Conservation (phyloP, 2,888 invertebrate genomes). For the Autographa gamma region DNA sequence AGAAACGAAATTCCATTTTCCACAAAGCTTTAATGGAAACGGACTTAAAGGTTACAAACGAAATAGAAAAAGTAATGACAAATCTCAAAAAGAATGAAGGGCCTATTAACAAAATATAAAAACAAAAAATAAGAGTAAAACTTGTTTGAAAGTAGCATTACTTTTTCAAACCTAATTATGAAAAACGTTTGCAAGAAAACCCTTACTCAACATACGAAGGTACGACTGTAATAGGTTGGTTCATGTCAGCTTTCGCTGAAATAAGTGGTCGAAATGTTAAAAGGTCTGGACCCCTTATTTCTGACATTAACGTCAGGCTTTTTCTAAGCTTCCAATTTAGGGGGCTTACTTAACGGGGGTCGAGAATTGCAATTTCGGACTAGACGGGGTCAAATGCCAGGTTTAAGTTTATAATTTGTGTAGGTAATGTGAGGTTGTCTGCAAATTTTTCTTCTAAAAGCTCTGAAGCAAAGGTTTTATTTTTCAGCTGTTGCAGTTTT, state of each 20-base stretch:
- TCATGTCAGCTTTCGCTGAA: conserved; percentile 57
- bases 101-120: conserved; percentile 14
- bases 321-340: conserved; percentile 65
- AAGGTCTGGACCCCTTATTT: conserved; percentile 61
- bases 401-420: conserved; percentile 39
- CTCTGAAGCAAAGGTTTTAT: not conserved
- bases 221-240: conserved; percentile 37
- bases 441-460: not conserved
- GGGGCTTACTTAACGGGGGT: conserved; percentile 44
- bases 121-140: conserved; percentile 22
- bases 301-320: conserved; percentile 59
- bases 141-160: conserved; percentile 29
- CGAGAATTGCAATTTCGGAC: conserved; percentile 57
- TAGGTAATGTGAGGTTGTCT: not conserved
- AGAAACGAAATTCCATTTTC: not conserved
- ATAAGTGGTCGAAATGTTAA: conserved; percentile 52
- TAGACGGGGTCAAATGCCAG: conserved; percentile 37
- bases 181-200: conserved; percentile 31
- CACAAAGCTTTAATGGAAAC: not conserved
- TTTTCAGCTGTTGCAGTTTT: not conserved
- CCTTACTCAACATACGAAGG: conserved; percentile 23
- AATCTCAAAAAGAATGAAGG: conserved; percentile 11
- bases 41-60: not conserved
- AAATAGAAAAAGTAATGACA: conserved; percentile 9
- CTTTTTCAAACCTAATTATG: conserved; percentile 43